Conservation (phyloP, 2,888 invertebrate species). For the Pilophorus perplexus region DNA sequence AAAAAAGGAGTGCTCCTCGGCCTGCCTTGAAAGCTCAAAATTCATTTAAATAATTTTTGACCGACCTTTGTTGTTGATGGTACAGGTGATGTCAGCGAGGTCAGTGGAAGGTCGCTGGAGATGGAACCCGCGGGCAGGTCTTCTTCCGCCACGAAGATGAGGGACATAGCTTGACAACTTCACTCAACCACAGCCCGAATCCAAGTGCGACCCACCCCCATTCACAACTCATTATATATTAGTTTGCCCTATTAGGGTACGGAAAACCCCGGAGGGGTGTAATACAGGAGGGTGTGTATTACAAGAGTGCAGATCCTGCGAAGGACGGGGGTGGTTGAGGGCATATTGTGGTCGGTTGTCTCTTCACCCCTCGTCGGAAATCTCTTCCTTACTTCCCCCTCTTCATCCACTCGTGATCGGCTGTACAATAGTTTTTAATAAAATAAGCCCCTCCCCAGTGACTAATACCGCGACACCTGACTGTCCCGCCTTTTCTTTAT, state of each 20-base stretch:
- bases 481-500: constrained; percentile 27
- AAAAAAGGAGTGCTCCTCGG: no score
- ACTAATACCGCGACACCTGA: constrained; percentile 42
- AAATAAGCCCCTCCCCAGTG: constrained; percentile 38
- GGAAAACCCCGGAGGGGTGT: constrained; percentile 24
- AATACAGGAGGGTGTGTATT: constrained; percentile 13
- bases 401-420: constrained; percentile 8
- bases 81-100: constrained; percentile 53
- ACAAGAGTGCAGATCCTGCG: background rate
- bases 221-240: constrained; percentile 48
- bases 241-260: constrained; percentile 47
- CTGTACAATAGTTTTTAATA: constrained; percentile 42
- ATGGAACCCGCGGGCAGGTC: constrained; percentile 35
- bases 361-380: constrained; percentile 25
- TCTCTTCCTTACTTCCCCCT: constrained; percentile 18
- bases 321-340: constrained; percentile 23
- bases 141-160: constrained; percentile 35
- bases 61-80: constrained; percentile 24
- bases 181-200: background rate
- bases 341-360: constrained; percentile 27
- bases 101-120: constrained; percentile 29
- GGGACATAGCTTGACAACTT: constrained; percentile 35
- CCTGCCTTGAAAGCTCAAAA: background rate
- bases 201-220: constrained; percentile 33
- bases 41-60: background rate